These are phyloP conservation scores for Olivierus martensii DNA, from an alignment of 1,140 invertebrate species.

Conservation along the genomic window DNA sequence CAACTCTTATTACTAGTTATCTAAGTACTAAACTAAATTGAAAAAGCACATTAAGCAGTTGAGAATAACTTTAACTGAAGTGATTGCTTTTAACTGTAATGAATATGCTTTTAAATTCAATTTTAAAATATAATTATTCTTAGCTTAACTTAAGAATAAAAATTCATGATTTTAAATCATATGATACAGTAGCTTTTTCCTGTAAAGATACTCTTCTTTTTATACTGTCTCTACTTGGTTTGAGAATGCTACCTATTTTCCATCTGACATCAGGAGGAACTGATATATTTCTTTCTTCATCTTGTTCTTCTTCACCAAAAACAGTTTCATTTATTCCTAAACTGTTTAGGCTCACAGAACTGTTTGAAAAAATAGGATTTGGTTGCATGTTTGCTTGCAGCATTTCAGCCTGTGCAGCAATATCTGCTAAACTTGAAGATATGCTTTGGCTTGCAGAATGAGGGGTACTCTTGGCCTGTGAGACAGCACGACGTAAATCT, in stretches of 20 bases:
- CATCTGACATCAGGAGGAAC: conserved; percentile 1
- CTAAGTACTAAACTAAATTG: too few relatives aligned
- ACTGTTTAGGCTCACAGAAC: conserved; percentile 53
- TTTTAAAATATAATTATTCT: too few relatives aligned
- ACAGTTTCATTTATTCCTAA: conserved; percentile 23
- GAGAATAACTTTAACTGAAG: too few relatives aligned
- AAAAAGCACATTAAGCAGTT: too few relatives aligned
- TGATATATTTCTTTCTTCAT: not conserved
- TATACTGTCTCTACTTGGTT: conserved; percentile 5
- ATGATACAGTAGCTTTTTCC: conserved; percentile 11
- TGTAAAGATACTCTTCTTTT: conserved; percentile 13
- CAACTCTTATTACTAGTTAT: too few relatives aligned
- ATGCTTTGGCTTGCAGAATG: conserved; percentile 19
- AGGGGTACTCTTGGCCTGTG: conserved; percentile 19
- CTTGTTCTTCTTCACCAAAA: conserved; percentile 7
- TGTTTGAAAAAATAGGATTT: conserved; percentile 72
- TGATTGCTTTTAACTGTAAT: too few relatives aligned
- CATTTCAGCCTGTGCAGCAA: conserved; percentile 21
- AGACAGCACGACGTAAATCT: conserved; percentile 1
- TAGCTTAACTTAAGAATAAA: too few relatives aligned
- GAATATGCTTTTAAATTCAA: too few relatives aligned
- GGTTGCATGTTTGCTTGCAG: conserved; percentile 30
- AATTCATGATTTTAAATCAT: conserved; percentile 9
- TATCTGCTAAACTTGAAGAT: conserved; percentile 22
- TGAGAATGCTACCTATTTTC: conserved; percentile 6